Evolutionary conservation across 92 coral and sea anemone species (phyloP).

Genomic region (Parazoanthus darwini): DNA sequence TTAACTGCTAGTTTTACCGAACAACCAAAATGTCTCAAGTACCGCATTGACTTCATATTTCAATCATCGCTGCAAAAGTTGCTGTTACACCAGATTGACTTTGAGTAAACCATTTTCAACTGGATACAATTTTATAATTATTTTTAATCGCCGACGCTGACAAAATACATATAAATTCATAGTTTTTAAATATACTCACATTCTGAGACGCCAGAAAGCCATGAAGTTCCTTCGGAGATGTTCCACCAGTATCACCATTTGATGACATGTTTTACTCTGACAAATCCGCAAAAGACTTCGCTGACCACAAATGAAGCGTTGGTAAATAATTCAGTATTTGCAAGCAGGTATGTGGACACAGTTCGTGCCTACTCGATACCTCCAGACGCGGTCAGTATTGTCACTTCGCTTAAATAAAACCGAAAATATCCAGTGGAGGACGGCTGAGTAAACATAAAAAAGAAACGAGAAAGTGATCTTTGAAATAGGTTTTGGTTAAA

Average conservation of each 20-base stretch:
- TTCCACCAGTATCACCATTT: conserved; percentile 75
- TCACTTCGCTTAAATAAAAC: neutral
- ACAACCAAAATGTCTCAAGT: no score
- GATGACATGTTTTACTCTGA: conserved; percentile 53
- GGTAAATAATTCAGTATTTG: neutral
- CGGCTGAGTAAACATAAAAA: conserved; percentile 8
- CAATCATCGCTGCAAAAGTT: no score
- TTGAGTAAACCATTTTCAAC: neutral
- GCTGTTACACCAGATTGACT: no score
- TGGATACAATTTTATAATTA: neutral
- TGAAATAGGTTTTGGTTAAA: neutral
- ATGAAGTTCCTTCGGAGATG: conserved; percentile 77
- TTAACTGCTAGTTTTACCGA: no score
- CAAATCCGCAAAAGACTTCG: no score
- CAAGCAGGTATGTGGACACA: conserved; percentile 37
- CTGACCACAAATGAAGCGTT: no score
- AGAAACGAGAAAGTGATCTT: neutral
- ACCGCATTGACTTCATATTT: no score
- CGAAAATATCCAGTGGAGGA: neutral
- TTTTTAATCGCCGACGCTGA: neutral
- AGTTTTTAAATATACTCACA: neutral
- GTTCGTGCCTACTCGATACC: neutral
- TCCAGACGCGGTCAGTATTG: neutral
- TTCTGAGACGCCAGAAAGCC: neutral
- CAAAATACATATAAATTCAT: neutral